Evolutionary conservation across 2,113 vertebrate genomes (phyloP), one percentile per base, ranked within the genome.

Genomic region (Hassar affinis): DNA sequence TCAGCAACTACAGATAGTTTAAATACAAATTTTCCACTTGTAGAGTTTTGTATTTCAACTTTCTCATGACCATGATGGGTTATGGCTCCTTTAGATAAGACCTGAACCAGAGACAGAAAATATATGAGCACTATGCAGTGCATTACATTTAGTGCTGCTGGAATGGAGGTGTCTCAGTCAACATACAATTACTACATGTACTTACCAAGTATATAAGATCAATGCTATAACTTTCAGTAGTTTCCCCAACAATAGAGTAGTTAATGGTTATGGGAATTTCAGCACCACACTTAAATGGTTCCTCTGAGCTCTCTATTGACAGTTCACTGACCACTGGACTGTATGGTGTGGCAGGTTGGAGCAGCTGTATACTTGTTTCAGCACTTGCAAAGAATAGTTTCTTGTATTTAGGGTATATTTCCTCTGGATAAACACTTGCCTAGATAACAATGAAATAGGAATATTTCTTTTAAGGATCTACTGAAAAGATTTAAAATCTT

Each of bases 61-160:
- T 85, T 69, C 71, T 91, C 84, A 79, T 80, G 82, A 25, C 94
- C 95, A 25, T 89, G 88, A 49, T 87, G 45, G 45, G 92, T 4
- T 52, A 98, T 94, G 61, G 81, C 83, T 80, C 94, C 93, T 91
- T 84, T 93, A 38, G 83, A 85, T 90, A 96, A 89, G 6, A 95
- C 81, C 97, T 98, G 82, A 10, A 61, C 0, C 77, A 18, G 33
- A 83, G 45, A 86, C 33, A 78, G 35, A 35, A 38, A 15, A 69
- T 33, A 78, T 9, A 47, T 56, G 6, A 51, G 25, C 3, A 71
- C 5, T 30, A 0, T 71, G 1, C 11, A 49, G 12, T 51, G 10
- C 12, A 42, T 54, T 27, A 2, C 62, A 6, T n/a, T 51, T 51
- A 12, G 6, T 14, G 9, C 12, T 66, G 15, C 11, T 20, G 11